Base-by-base conservation (phyloP, 1,140 invertebrate genomes). In the Aphaenogaster rudis region DNA sequence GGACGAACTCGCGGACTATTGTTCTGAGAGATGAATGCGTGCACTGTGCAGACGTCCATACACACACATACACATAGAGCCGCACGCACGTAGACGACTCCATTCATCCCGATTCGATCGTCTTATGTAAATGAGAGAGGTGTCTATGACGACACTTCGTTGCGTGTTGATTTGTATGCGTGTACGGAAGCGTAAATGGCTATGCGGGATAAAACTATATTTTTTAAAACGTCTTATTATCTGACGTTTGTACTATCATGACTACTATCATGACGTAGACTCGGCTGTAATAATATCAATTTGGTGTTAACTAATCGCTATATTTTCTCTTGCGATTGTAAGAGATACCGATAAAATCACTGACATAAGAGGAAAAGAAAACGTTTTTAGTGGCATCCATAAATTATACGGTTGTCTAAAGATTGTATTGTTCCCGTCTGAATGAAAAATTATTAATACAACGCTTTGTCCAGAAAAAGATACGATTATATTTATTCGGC, bases 21-120 rank as follows among this genome's bases (percentile, higher is more conserved):
- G 90, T 92, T 88, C 82, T n/a, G 8, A 61, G 39, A 88, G 48
- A 88, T 88, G 88, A 92, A 91, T 81, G 88, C 86, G 61, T 61
- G 78, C 78, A 57, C 50, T 48, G n/a, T 50, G 42, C 42, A 36
- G 3, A 11, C 11, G 15, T 33, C 9, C 4, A 17, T 7, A 42
- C 21, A 15, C 36, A 28, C 9, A 11, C 11, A 50, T 28, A 45
- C 71, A 39, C 15, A 17, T 9, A 42, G n/a, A 21, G n/a, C 8
- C 7, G 59, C 33, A 42, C 79, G 39, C 48, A 45, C 4, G 15
- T 72, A 61, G 15, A 33, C 15, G 64, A 13, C 17, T 59, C 66
- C 79, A 82, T 82, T 82, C 79, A 82, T 57, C 39, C 33, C 50
- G 63, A 21, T 36, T 67, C 78, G 48, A 72, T 82, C 79, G 64